phyloP scores from a whole-genome alignment of 2,113 vertebrate species.

The Hemiprocne comata region DNA sequence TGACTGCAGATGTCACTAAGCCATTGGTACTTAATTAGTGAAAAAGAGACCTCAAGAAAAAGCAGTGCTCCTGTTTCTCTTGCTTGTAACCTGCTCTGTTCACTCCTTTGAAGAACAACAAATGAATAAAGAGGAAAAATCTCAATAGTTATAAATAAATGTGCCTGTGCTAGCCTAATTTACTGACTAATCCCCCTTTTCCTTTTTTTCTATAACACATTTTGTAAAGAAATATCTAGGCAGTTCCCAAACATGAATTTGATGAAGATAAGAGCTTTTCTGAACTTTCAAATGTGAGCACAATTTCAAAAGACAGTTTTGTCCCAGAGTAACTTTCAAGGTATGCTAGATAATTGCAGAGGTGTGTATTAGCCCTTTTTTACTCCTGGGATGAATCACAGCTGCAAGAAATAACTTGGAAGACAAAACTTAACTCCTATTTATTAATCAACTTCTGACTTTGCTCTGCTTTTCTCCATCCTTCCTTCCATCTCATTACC shows the following conservation, averaged over 20 bases:
- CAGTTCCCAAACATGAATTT: neutral
- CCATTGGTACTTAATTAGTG: fast-evolving
- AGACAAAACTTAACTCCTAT: neutral
- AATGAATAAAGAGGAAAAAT: neutral
- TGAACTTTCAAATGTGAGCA: fast-evolving
- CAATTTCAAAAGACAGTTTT: neutral
- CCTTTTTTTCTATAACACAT: neutral
- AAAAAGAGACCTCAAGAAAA: neutral
- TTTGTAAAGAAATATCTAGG: neutral
- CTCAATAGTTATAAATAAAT: neutral
- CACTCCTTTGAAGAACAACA: neutral
- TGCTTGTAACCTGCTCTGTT: neutral
- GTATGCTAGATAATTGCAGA: neutral
- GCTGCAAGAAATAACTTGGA: neutral
- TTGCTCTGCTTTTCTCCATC: neutral
- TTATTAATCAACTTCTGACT: neutral
- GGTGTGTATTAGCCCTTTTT: neutral
- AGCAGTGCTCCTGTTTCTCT: neutral
- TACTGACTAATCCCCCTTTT: neutral
- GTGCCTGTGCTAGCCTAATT: neutral
- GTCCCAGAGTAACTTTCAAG: neutral
- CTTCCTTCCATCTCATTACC: neutral
- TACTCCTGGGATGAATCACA: neutral
- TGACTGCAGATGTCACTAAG: neutral
- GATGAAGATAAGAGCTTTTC: neutral